phyloP scores from a whole-genome alignment of 2,888 invertebrate species.

The Drosophila nigricruria region DNA sequence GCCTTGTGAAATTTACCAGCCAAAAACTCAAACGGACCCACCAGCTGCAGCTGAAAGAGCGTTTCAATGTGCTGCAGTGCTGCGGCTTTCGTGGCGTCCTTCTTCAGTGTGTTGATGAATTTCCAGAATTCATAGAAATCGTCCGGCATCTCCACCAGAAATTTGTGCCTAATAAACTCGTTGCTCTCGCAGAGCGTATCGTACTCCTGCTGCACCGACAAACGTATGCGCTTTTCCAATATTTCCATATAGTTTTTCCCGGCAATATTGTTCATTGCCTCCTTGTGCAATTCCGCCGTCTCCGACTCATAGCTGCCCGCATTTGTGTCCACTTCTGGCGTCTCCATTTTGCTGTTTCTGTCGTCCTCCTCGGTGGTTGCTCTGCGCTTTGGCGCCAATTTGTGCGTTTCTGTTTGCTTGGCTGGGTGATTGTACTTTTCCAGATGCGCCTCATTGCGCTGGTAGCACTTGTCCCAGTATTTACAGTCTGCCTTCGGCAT shows the following conservation, averaged over 20 bases:
- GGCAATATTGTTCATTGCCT: conserved; percentile 76
- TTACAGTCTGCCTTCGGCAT: conserved; percentile 88
- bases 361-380: conserved; percentile 33
- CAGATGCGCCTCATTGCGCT: conserved; percentile 91
- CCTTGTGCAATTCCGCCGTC: conserved; percentile 66
- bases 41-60: conserved; percentile 89
- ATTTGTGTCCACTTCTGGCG: conserved; percentile 20
- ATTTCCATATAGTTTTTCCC: conserved; percentile 81
- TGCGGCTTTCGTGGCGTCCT: conserved; percentile 83
- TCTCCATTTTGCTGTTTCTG: conserved; percentile 21
- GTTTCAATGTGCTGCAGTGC: conserved; percentile 88
- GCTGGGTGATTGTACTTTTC: conserved; percentile 92
- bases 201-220: conserved; percentile 83
- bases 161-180: conserved; percentile 89
- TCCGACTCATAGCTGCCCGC: conserved; percentile 57
- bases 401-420: conserved; percentile 65
- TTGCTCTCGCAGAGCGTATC: conserved; percentile 86
- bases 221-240: conserved; percentile 75
- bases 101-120: conserved; percentile 88
- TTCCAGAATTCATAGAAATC: conserved; percentile 95
- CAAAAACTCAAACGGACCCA: conserved; percentile 95
- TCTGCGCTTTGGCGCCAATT: conserved; percentile 71
- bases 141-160: conserved; percentile 94
- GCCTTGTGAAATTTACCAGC: conserved; percentile 87
- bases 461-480: conserved; percentile 93